phyloP scores from a whole-genome alignment of 2,888 invertebrate genomes.

The Oasisia sp. region DNA sequence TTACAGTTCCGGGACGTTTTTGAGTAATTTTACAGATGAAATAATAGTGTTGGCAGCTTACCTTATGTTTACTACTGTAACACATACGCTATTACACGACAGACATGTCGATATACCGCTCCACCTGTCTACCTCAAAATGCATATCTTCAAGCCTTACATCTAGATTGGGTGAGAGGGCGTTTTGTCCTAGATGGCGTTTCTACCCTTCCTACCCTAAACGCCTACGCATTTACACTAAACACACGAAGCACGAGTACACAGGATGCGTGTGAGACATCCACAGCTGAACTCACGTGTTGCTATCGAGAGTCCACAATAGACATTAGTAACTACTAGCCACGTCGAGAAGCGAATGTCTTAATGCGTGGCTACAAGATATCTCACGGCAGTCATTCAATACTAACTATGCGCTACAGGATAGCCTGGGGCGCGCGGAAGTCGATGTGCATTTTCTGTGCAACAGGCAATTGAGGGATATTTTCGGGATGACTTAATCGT shows the following conservation, averaged over 20 bases:
- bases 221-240: background rate
- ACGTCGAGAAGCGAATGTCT: background rate
- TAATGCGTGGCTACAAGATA: background rate
- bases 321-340: background rate
- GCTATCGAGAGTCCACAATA: background rate
- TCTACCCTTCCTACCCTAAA: background rate
- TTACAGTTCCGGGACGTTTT: too few species aligned
- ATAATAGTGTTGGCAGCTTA: too few species aligned
- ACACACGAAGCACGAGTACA: background rate
- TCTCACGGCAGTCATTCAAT: background rate
- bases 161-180: too few species aligned
- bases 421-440: background rate
- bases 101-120: too few species aligned
- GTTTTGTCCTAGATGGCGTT: too few species aligned
- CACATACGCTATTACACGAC: too few species aligned
- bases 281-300: background rate
- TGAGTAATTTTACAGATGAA: too few species aligned
- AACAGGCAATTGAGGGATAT: background rate
- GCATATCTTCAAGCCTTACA: too few species aligned
- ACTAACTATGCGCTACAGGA: background rate
- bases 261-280: background rate
- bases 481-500: background rate
- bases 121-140: too few species aligned
- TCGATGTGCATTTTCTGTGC: background rate
- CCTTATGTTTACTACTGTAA: too few species aligned